A percentile compares a stretch with the other conserved stretches of the same genome.
These are phyloP conservation scores for Geococcyx californianus DNA, from an alignment of 2,113 vertebrate genomes.

Conservation along the genomic window DNA sequence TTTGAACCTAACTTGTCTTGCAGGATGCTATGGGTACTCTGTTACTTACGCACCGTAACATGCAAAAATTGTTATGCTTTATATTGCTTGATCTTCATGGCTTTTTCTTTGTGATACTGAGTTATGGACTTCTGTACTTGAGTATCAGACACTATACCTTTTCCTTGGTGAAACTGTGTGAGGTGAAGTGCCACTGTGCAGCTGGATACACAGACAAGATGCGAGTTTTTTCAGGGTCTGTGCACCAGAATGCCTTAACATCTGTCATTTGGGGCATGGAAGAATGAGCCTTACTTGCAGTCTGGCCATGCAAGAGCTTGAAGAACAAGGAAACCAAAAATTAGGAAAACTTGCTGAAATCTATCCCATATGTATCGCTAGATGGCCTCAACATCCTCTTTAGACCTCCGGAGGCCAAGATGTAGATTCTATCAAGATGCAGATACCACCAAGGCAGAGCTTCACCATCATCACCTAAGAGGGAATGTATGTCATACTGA, in stretches of 20 bases:
- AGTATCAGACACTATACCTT: background rate
- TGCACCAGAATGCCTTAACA: background rate
- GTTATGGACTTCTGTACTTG: background rate
- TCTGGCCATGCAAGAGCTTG: background rate
- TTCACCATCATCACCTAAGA: background rate
- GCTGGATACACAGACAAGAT: background rate
- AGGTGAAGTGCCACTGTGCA: background rate
- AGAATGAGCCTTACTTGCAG: background rate
- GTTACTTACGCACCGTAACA: background rate
- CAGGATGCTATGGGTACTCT: background rate
- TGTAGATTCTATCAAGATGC: background rate
- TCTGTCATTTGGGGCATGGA: background rate
- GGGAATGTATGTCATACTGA: background rate
- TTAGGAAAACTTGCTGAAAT: background rate
- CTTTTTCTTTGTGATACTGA: background rate
- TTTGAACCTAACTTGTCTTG: background rate
- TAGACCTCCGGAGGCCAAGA: background rate
- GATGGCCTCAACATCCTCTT: background rate
- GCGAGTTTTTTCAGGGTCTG: background rate
- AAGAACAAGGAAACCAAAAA: background rate
- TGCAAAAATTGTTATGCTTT: background rate
- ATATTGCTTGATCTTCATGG: background rate
- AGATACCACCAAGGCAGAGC: fast-evolving
- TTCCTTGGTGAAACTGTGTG: background rate
- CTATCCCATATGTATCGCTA: background rate